phyloP scores from a whole-genome alignment of 2,888 invertebrate genomes.

The Corythucha ciliata region DNA sequence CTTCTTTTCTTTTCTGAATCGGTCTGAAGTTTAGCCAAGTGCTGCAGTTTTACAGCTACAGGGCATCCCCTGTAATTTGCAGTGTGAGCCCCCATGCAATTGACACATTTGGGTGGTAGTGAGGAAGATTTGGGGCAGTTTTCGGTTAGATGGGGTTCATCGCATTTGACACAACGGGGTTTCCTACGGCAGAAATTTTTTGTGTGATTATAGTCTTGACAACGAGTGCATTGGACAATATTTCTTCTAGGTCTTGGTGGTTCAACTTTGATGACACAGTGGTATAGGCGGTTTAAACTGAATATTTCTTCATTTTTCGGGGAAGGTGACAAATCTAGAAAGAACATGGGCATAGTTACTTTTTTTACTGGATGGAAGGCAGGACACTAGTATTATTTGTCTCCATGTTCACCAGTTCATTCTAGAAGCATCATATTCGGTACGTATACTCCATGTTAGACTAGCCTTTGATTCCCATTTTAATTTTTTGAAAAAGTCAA shows the following conservation, averaged over 20 bases:
- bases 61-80: constrained; percentile 2
- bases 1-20: too few relatives aligned
- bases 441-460: not conserved
- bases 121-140: constrained; percentile 1
- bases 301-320: constrained; percentile 11
- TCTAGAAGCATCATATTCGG: not conserved
- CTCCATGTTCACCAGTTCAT: constrained; percentile 1
- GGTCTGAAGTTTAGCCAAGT: not conserved
- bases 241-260: not conserved
- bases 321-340: constrained; percentile 3
- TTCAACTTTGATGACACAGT: not conserved
- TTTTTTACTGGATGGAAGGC: constrained; percentile 9
- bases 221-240: constrained; percentile 1
- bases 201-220: constrained; percentile 10
- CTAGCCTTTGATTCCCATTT: not conserved
- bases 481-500: too few relatives aligned
- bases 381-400: not conserved
- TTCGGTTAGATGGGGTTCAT: not conserved
- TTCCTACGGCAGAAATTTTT: constrained; percentile 7
- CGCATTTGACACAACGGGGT: constrained; percentile 8
- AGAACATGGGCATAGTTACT: constrained; percentile 8
- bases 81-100: too few relatives aligned
- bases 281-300: constrained; percentile 6
- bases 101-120: not conserved
- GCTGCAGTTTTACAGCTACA: constrained; percentile 8